Conservation (phyloP, 2,888 invertebrate species). For the Amphipyra tragopoginis region DNA sequence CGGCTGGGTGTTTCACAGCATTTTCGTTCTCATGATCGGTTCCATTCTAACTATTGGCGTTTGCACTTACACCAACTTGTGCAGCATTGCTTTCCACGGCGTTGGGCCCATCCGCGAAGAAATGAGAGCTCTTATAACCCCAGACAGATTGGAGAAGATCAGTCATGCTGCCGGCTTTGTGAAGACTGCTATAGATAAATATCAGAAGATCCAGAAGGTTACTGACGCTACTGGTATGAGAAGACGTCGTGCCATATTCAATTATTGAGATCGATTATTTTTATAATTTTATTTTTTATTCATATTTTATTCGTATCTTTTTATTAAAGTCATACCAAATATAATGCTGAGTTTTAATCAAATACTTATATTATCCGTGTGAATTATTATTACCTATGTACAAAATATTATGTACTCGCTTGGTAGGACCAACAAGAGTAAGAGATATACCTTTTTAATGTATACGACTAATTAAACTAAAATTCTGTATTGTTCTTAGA, state of each 20-base stretch:
- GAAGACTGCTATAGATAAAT: constrained; percentile 91
- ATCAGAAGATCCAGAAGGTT: constrained; percentile 83
- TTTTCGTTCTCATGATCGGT: constrained; percentile 87
- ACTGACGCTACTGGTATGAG: constrained; percentile 63
- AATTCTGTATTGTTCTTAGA: too few relatives aligned
- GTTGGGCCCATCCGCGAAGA: constrained; percentile 90
- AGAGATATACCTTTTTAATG: too few relatives aligned
- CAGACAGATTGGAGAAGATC: constrained; percentile 90
- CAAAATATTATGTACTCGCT: too few relatives aligned
- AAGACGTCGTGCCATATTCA: constrained; percentile 69
- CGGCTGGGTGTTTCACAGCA: constrained; percentile 78
- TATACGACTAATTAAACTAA: too few relatives aligned
- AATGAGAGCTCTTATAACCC: constrained; percentile 89
- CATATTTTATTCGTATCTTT: constrained; percentile 21
- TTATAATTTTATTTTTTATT: background rate
- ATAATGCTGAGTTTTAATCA: too few relatives aligned
- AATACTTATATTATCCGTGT: too few relatives aligned
- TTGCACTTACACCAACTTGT: constrained; percentile 91
- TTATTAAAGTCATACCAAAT: too few relatives aligned
- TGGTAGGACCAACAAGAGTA: too few relatives aligned
- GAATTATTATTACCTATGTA: too few relatives aligned
- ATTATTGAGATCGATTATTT: constrained; percentile 18
- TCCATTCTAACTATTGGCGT: constrained; percentile 82
- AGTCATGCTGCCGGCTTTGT: constrained; percentile 90
- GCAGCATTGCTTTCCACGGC: constrained; percentile 90